Evolutionary conservation across 2,797 vertebrate genomes (phyloP).

Genomic region (Alfaro cultratus): DNA sequence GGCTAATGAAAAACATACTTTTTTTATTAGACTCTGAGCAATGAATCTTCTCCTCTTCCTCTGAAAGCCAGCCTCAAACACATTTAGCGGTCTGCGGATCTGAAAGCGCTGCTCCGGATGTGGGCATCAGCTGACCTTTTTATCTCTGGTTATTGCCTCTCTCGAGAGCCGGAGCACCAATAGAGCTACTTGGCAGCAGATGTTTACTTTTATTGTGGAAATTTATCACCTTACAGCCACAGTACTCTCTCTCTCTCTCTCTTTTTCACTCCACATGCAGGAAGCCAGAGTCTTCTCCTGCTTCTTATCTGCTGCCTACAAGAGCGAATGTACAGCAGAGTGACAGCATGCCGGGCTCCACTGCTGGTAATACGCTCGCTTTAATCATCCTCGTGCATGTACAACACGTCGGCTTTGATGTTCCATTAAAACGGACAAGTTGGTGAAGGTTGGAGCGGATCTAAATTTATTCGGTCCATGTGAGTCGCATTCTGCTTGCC

Average conservation of each 20-base stretch:
- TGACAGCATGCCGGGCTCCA: conserved; percentile 21
- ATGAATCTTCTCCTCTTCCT: neutral
- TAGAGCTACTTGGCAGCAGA: conserved; percentile 48
- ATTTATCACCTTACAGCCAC: conserved; percentile 52
- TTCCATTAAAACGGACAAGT: conserved; percentile 13
- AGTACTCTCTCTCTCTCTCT: neutral
- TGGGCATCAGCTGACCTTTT: conserved; percentile 10
- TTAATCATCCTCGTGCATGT: conserved; percentile 43
- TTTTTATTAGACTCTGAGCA: neutral
- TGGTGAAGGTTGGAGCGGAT: conserved; percentile 21
- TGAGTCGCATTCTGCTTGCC: conserved; percentile 6
- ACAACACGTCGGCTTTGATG: conserved; percentile 23
- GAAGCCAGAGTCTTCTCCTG: conserved; percentile 24
- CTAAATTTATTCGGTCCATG: neutral
- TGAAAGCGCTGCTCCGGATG: conserved; percentile 19
- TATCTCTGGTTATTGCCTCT: conserved; percentile 7
- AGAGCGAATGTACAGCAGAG: conserved; percentile 40
- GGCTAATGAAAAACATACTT: neutral
- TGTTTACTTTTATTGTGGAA: conserved; percentile 47
- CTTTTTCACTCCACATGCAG: conserved; percentile 12
- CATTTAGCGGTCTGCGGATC: neutral
- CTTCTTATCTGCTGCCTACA: conserved; percentile 62
- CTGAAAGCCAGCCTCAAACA: neutral
- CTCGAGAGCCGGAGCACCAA: neutral
- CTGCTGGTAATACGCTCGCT: conserved; percentile 1